Conservation (phyloP, 2,888 invertebrate species). For the Acanthosepion esculentum region DNA sequence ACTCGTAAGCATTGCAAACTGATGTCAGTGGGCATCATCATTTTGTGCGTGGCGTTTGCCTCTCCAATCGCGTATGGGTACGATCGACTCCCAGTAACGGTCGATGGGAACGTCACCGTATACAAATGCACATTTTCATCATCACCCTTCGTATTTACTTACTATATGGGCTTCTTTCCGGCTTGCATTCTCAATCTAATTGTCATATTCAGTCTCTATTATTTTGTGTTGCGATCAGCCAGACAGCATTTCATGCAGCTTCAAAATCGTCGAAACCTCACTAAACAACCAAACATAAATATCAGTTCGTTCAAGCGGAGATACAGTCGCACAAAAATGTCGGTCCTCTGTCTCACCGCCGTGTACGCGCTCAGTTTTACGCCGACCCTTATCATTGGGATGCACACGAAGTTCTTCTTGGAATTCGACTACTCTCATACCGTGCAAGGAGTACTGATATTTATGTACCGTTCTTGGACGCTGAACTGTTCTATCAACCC, state of each 20-base stretch:
- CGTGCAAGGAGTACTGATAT: not conserved
- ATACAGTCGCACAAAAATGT: not conserved
- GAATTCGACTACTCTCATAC: not conserved
- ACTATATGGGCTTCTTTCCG: not conserved
- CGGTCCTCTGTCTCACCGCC: not conserved
- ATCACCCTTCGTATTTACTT: not conserved
- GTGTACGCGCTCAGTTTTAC: not conserved
- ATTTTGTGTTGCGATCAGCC: not conserved
- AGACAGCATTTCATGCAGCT: not conserved
- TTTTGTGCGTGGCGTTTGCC: not conserved
- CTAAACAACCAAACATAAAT: not conserved
- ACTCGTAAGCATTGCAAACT: not conserved
- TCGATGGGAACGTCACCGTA: not conserved
- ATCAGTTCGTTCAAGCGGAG: not conserved
- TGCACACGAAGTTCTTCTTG: not conserved
- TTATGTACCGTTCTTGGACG: not conserved
- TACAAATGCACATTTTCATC: not conserved
- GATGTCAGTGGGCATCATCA: not conserved
- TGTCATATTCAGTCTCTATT: not conserved
- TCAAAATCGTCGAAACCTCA: not conserved
- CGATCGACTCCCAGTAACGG: not conserved
- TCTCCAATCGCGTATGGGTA: not conserved
- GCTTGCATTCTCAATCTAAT: not conserved
- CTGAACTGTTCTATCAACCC: not conserved
- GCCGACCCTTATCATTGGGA: not conserved